Percentiles rank a stretch among this genome's conserved stretches.
phyloP scores from a whole-genome alignment of 2,888 invertebrate genomes.

The Adelognathus sp. region DNA sequence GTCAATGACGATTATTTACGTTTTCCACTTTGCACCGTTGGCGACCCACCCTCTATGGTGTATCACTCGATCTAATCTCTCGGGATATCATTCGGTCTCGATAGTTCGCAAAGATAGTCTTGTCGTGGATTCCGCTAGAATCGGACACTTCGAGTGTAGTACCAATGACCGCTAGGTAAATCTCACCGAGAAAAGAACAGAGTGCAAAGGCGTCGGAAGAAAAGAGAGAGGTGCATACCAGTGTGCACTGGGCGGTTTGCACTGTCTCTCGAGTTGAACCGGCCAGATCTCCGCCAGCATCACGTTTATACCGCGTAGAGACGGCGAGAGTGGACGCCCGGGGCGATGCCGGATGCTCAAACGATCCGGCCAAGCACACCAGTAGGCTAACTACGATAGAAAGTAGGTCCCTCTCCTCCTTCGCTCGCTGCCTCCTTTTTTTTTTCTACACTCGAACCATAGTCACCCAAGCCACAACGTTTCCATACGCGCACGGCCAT shows the following conservation, averaged over 20 bases:
- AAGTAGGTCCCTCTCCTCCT: conserved; percentile 73
- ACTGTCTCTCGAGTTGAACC: conserved; percentile 36
- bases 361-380: conserved; percentile 60
- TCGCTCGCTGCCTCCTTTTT: conserved; percentile 50
- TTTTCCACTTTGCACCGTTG: not conserved
- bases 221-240: conserved; percentile 6
- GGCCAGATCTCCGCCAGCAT: conserved; percentile 21
- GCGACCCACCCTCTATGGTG: not conserved
- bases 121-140: not conserved
- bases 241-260: not conserved
- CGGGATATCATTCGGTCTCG: conserved; percentile 15
- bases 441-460: conserved; percentile 34
- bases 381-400: conserved; percentile 76
- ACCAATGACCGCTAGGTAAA: not conserved
- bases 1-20: too few relatives aligned
- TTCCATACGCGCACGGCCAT: conserved; percentile 5
- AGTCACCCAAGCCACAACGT: conserved; percentile 19
- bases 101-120: not conserved
- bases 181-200: not conserved
- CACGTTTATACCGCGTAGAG: conserved; percentile 52
- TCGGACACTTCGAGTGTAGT: not conserved
- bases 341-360: conserved; percentile 76
- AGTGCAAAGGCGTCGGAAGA: not conserved
- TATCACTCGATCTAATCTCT: conserved; percentile 13
- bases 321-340: conserved; percentile 74